Conservation (phyloP, 2,888 invertebrate species). For the Elysia crispata region DNA sequence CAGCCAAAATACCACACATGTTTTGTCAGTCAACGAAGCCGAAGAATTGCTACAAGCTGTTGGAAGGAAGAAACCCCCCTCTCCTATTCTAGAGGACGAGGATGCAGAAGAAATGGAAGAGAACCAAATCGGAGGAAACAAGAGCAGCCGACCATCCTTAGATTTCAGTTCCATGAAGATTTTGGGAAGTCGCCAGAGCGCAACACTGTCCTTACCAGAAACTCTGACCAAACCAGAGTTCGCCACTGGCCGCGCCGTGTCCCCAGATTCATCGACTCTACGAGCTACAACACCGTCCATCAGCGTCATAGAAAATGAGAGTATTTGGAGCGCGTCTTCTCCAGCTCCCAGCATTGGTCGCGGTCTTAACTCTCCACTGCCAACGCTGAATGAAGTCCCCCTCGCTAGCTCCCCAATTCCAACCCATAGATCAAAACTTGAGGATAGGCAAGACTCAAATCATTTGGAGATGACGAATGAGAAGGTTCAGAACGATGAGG, state of each 20-base stretch:
- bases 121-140: too few relatives aligned
- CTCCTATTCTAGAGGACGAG: too few relatives aligned
- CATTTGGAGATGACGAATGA: too few relatives aligned
- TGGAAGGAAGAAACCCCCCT: conserved; percentile 3
- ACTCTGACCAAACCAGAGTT: too few relatives aligned
- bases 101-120: too few relatives aligned
- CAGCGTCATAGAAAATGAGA: conserved; percentile 20
- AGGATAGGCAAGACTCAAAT: neutral
- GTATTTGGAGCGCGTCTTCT: neutral
- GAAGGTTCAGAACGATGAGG: neutral
- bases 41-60: conserved; percentile 5
- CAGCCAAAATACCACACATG: neutral
- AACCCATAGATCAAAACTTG: neutral
- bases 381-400: neutral
- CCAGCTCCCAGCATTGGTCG: neutral
- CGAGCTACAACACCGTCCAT: conserved; percentile 31
- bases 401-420: neutral
- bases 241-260: too few relatives aligned
- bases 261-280: neutral
- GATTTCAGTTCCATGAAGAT: too few relatives aligned
- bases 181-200: too few relatives aligned
- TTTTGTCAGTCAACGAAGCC: conserved; percentile 1
- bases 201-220: too few relatives aligned
- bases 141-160: too few relatives aligned
- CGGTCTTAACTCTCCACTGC: conserved; percentile 3